A percentile compares a stretch with the other conserved stretches of the same genome.
phyloP scores from a whole-genome alignment of 2,113 vertebrate species.

The Caranx ignobilis region DNA sequence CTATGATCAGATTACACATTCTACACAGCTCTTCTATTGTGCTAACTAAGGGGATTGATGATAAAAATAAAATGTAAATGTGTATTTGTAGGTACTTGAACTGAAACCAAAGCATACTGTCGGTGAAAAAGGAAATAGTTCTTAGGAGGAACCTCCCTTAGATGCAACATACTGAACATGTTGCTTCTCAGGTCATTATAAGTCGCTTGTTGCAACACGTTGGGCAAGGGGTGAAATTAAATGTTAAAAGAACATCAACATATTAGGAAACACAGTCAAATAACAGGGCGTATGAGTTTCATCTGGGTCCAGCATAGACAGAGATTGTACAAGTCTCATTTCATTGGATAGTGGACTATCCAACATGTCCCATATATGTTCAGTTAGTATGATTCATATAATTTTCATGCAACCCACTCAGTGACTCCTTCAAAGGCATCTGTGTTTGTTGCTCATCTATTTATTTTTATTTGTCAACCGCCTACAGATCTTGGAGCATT shows the following conservation, averaged over 20 bases:
- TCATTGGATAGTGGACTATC: too few species aligned
- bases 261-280: not conserved
- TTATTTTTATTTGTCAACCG: not conserved
- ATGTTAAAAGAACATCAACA: not conserved
- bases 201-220: not conserved
- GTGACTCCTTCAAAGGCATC: not conserved
- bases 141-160: not conserved
- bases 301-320: not conserved
- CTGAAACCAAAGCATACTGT: slow-evolving; percentile 9
- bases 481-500: not conserved
- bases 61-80: slow-evolving; percentile 36
- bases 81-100: not conserved
- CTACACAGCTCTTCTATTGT: not conserved
- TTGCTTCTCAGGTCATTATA: not conserved
- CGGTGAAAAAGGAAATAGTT: not conserved
- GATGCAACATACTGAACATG: not conserved
- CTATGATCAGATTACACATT: not conserved
- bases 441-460: too few species aligned
- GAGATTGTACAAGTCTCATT: not conserved
- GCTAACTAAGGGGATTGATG: not conserved
- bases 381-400: not conserved
- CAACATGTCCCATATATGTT: too few species aligned
- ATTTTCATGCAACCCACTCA: not conserved
- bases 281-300: not conserved
- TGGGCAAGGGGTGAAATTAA: not conserved